These are phyloP conservation scores for Nothura maculosa DNA, from an alignment of 2,797 vertebrate genomes.

Conservation along the genomic window DNA sequence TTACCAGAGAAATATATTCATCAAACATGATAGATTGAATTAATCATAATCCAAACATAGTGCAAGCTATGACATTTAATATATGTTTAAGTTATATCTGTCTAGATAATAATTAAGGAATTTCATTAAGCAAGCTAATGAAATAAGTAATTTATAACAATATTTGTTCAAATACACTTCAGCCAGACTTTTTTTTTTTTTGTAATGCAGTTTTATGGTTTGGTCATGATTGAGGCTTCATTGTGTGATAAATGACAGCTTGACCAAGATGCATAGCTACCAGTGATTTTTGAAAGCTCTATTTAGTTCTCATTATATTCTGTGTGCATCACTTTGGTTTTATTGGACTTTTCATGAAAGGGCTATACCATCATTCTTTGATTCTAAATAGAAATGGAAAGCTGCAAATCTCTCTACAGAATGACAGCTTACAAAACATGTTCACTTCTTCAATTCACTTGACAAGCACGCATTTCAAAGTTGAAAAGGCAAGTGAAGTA, in stretches of 20 bases:
- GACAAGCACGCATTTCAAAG: constrained; percentile 46
- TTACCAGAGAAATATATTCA: neutral
- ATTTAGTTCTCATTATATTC: constrained; percentile 73
- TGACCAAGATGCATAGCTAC: constrained; percentile 54
- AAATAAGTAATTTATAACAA: constrained; percentile 4
- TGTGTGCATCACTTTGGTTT: constrained; percentile 47
- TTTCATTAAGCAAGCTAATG: neutral
- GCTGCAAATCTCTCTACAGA: constrained; percentile 73
- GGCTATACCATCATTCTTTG: constrained; percentile 70
- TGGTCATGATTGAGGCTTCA: neutral
- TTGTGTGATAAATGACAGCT: constrained; percentile 62
- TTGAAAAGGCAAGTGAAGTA: constrained; percentile 46
- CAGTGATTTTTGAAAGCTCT: constrained; percentile 70
- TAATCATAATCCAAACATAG: neutral
- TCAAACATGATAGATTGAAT: neutral
- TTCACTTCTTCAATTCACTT: constrained; percentile 58
- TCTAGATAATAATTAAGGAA: neutral
- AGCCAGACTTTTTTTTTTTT: neutral
- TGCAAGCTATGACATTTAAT: neutral
- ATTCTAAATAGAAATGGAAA: constrained; percentile 77
- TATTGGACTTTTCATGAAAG: constrained; percentile 72
- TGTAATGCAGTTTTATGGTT: neutral
- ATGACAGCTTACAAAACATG: constrained; percentile 70
- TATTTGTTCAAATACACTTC: neutral
- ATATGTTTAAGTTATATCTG: neutral